These are phyloP conservation scores for Circaetus cinerascens DNA, from an alignment of 2,113 vertebrate genomes.

Conservation along the genomic window DNA sequence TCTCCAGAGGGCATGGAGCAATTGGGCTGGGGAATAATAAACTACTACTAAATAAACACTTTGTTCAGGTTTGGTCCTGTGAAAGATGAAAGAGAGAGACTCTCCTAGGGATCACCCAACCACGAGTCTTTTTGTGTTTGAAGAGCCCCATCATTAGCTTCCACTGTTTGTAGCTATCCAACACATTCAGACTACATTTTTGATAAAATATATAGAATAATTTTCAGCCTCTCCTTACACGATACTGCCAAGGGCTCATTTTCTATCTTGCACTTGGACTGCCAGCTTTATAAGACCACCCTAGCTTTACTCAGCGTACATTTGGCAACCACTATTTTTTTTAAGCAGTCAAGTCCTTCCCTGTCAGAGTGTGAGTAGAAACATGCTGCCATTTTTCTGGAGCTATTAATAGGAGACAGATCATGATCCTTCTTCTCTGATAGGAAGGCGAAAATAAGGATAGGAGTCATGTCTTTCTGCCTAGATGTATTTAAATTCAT, in stretches of 20 bases:
- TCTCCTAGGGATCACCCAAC: neutral
- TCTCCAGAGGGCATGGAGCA: neutral
- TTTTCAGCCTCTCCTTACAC: neutral
- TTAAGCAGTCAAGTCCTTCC: neutral
- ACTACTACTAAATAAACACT: neutral
- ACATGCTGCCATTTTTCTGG: constrained; percentile 7
- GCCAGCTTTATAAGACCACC: neutral
- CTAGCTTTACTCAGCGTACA: neutral
- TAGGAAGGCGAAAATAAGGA: neutral
- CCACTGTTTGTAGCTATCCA: neutral
- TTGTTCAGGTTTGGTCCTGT: neutral
- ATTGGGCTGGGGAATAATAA: neutral
- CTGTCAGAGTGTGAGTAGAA: neutral
- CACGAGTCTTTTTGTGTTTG: neutral
- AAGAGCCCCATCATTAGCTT: neutral
- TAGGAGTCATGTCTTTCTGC: neutral
- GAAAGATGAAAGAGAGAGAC: neutral
- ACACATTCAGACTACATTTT: neutral
- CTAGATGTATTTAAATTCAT: neutral
- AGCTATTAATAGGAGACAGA: neutral
- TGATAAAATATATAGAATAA: neutral
- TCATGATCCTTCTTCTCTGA: neutral
- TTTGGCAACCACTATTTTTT: neutral
- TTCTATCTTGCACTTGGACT: neutral
- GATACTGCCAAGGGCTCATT: neutral